Evolutionary conservation across 2,797 vertebrate species (phyloP), one percentile per base, ranked within the genome.

Genomic region (Sphenopsis melanotis): DNA sequence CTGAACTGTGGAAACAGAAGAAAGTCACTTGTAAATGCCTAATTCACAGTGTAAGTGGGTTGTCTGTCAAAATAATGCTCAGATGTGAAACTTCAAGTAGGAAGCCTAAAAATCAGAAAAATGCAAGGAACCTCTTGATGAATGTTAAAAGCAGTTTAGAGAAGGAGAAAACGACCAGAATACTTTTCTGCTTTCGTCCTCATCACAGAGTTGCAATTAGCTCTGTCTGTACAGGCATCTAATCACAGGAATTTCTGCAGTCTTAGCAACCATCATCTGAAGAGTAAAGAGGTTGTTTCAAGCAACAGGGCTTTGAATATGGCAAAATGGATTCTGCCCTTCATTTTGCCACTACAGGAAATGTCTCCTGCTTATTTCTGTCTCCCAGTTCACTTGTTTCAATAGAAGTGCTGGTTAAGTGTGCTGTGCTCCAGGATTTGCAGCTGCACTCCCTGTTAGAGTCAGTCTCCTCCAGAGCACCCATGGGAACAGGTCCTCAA

Each of bases 11-110:
- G 92, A 69, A 80, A 93, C 94, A 63, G 29, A 90, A 94, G 77
- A 72, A 89, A 82, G 76, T 82, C 91, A 78, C 95, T 60, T 65
- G 46, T 61, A 85, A 91, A 94, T 87, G 90, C 71, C 94, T 83
- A 68, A 90, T 90, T 90, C 84, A 12, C 37, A 9, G 55, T 76
- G 82, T 70, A 68, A 90, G 70, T 13, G 77, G 47, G 39, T 9
- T 88, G n/a, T 79, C 71, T 36, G 52, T 94, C 95, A 93, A 87
- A 56, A 80, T 37, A 91, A 72, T 66, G 81, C 87, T 84, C 37
- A 2, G 79, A 64, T 37, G 52, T 27, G 71, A 69, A 11, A 42
- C 74, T 69, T 60, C 13, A 81, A 59, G 69, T 16, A 55, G 46
- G 76, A 66, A 71, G 66, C 29, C 30, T 22, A 82, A 81, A 22